A percentile compares a stretch with the other conserved stretches of the same genome.
These are phyloP conservation scores for Metridium senile DNA, from an alignment of 92 coral and sea anemone species.

Conservation along the genomic window DNA sequence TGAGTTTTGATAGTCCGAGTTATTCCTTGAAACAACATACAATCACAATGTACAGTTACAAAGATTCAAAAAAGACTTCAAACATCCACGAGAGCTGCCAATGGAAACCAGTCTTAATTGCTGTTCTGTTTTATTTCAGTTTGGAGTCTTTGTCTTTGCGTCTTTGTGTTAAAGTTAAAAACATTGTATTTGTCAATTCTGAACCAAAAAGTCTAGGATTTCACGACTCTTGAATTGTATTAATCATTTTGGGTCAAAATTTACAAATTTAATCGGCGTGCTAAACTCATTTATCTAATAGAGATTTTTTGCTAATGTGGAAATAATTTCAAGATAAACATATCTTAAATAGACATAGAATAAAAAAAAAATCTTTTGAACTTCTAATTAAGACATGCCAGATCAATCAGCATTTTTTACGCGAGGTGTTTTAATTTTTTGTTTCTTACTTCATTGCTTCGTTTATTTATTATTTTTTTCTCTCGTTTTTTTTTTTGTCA, in stretches of 20 bases:
- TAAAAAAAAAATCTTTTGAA: not conserved
- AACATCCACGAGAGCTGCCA: not conserved
- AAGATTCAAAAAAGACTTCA: not conserved
- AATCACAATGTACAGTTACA: not conserved
- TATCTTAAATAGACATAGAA: slow-evolving; percentile 1
- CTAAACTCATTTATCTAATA: not conserved
- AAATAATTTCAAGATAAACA: not conserved
- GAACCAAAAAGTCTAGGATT: not conserved
- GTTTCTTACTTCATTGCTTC: not conserved
- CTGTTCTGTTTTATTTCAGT: not conserved
- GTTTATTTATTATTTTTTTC: not conserved
- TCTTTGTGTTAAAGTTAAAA: slow-evolving; percentile 18
- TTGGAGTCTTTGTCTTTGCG: slow-evolving; percentile 9
- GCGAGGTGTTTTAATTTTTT: not conserved
- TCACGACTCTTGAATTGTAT: not conserved
- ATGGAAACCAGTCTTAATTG: not conserved
- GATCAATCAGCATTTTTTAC: not conserved
- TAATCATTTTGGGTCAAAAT: not conserved
- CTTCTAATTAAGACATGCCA: not conserved
- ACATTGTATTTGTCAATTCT: slow-evolving; percentile 23
- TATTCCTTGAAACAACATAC: not conserved
- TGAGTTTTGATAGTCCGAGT: not conserved
- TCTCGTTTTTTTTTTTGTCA: not conserved
- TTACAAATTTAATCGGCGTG: not conserved
- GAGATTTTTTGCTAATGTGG: not conserved